Evolutionary conservation across 2,113 vertebrate species (phyloP).

Genomic region (Desmodus rotundus): DNA sequence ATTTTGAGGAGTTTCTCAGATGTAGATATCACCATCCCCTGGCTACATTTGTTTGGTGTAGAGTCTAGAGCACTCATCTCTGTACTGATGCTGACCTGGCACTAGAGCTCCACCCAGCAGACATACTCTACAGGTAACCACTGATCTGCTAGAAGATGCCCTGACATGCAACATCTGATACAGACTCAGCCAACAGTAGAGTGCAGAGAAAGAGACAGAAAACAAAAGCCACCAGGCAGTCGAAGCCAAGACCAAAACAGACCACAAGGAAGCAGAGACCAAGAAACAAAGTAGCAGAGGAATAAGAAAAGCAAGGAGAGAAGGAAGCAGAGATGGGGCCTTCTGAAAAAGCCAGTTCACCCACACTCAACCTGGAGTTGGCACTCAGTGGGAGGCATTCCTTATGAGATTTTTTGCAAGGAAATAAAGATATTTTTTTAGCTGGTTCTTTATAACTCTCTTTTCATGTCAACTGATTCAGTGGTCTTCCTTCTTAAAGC

Average conservation of each 20-base stretch:
- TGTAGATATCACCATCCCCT: not conserved
- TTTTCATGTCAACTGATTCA: not conserved
- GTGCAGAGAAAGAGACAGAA: not conserved
- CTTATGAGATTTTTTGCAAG: not conserved
- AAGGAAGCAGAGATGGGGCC: not conserved
- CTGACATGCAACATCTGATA: not conserved
- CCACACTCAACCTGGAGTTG: not conserved
- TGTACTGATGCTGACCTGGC: not conserved
- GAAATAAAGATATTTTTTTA: slow-evolving; percentile 29
- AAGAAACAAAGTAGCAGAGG: not conserved
- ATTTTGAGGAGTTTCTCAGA: not conserved
- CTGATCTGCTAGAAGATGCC: not conserved
- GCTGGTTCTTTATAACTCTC: not conserved
- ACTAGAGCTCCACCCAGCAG: not conserved
- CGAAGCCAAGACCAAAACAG: not conserved
- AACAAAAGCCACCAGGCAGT: not conserved
- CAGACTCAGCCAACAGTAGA: not conserved
- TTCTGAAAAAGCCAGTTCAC: not conserved
- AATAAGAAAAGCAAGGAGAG: not conserved
- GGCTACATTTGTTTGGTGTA: not conserved
- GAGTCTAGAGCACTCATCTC: not conserved
- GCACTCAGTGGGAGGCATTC: not conserved
- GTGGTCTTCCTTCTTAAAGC: slow-evolving; percentile 7
- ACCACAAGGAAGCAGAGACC: not conserved
- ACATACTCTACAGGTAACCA: not conserved